A percentile compares a stretch with the other conserved stretches of the same genome.
These are phyloP conservation scores for Epiperipatus broadwayi DNA, from an alignment of 2,888 invertebrate genomes.

Conservation along the genomic window DNA sequence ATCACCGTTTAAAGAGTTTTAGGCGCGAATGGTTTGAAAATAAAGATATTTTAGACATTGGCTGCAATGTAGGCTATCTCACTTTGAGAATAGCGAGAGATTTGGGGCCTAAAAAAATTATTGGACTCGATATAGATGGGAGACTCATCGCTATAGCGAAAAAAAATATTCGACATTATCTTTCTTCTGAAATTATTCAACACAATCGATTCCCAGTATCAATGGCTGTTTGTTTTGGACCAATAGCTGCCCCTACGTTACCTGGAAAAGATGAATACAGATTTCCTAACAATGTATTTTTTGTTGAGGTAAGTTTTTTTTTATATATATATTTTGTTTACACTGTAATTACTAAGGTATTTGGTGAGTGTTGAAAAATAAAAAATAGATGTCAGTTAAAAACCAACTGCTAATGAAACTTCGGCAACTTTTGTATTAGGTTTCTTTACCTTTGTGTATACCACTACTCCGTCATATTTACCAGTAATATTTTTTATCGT, in stretches of 20 bases:
- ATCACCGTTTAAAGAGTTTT: constrained; percentile 62
- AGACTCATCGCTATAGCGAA: constrained; percentile 56
- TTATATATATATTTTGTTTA: too few relatives aligned
- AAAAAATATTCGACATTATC: constrained; percentile 49
- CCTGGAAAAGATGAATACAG: constrained; percentile 20
- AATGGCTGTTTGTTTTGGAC: constrained; percentile 67
- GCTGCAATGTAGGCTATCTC: constrained; percentile 91
- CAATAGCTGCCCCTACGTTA: constrained; percentile 35
- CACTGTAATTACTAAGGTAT: too few relatives aligned
- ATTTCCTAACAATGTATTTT: constrained; percentile 76
- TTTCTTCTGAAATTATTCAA: not conserved
- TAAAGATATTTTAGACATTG: constrained; percentile 84
- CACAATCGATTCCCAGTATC: constrained; percentile 32
- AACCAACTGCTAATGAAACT: too few relatives aligned
- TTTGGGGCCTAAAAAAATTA: constrained; percentile 57
- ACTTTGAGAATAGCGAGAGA: constrained; percentile 73
- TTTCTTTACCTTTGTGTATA: too few relatives aligned
- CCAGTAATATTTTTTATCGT: too few relatives aligned
- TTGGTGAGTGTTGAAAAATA: too few relatives aligned
- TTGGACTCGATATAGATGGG: constrained; percentile 86
- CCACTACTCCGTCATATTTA: too few relatives aligned
- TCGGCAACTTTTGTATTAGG: too few relatives aligned
- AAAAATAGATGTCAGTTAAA: too few relatives aligned
- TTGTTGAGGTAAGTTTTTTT: constrained; percentile 61
- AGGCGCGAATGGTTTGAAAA: constrained; percentile 62